Base-by-base conservation (phyloP, 2,888 invertebrate species). In the Xestobium rufovillosum region DNA sequence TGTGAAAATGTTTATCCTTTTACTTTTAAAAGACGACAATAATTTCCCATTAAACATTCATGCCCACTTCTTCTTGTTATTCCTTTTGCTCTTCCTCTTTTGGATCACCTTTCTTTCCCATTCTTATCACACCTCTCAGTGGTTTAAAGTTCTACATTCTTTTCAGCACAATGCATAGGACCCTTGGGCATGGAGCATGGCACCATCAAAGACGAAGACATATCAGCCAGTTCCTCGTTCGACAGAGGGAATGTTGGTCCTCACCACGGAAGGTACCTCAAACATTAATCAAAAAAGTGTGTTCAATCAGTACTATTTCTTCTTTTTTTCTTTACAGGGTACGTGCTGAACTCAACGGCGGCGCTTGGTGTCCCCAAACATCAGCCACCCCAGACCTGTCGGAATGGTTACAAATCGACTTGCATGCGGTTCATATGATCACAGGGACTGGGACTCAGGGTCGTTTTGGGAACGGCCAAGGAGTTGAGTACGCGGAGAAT, bases 361-460 rank as follows among this genome's bases (percentile, higher is more conserved):
- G 92, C 29, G 92, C 92, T 1, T 94, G 92, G 94, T 94, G 94
- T 68, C 92, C 94, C 8, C 78, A 80, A 64, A 72, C 76, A 33
- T 80, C 81, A 61, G 82, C 87, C 55, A 83, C 83, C 14, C 76
- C 78, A n/a, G 83, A 83, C 52, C 72, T 80, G 2, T 73, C 72
- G 41, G 84, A 85, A 63, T 84, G 83, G 83, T 66, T 85, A 42
- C 80, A 92, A 71, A 76, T 87, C 46, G 81, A 91, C 61, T 73
- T 94, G 47, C 79, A 77, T 55, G 69, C 72, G 12, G 78, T 87
- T 29, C 83, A 83, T 66, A 80, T 90, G 59, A 78, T 94, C 57
- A 87, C 88, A 0, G 83, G 77, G 12, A 76, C 85, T 4, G 80
- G 78, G 48, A 81, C 82, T 1, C 92, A 92, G 67, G 94, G 94